Base-by-base conservation (phyloP, 1,140 invertebrate genomes). In the Muscidifurax raptorellus region DNA sequence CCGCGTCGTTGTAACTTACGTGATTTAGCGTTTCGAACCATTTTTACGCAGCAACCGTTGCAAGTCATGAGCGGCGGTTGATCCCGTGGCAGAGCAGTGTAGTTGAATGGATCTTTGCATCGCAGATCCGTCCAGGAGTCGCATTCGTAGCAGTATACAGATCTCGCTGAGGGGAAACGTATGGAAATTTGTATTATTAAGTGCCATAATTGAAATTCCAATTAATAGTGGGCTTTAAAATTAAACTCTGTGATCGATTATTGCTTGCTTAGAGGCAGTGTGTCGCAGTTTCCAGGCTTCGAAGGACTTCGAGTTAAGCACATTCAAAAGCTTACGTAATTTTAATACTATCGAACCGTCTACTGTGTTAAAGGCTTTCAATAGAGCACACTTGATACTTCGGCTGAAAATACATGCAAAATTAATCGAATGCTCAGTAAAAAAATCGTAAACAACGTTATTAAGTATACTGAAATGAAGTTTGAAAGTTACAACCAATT, bases 21-120 rank as follows among this genome's bases (percentile, higher is more conserved):
- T 91, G 96, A 97, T 93, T 96, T 96, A 76, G 96, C 96, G 92
- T 98, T 96, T 85, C 97, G 95, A 86, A 98, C 97, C 96, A 98
- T 98, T 94, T 98, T 98, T 25, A 98, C 97, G 92, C 98, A 98
- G 93, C 98, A 98, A 59, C 98, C 98, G 90, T 98, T 96, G 90
- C 98, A 98, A 12, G 96, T 96, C 94, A 96, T 96, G 82, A 97
- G 91, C 0, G 96, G 96, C 18, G 97, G 97, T 90, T 97, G 96
- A 90, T 97, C 96, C 40, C 96, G 94, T 0, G 96, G 97, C 82
- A 97, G 92, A 12, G 96, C 96, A 22, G 97, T 98, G 91, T 97
- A 97, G 92, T 99, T 98, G 92, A 98, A 98, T 0, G 97, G 97
- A 93, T 98, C 98, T 90, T 96, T 97, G 92, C 97, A 99, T 75